A percentile compares a stretch with the other conserved stretches of the same genome.
phyloP scores from a whole-genome alignment of 1,140 invertebrate genomes.

The Drosophila virilis region DNA sequence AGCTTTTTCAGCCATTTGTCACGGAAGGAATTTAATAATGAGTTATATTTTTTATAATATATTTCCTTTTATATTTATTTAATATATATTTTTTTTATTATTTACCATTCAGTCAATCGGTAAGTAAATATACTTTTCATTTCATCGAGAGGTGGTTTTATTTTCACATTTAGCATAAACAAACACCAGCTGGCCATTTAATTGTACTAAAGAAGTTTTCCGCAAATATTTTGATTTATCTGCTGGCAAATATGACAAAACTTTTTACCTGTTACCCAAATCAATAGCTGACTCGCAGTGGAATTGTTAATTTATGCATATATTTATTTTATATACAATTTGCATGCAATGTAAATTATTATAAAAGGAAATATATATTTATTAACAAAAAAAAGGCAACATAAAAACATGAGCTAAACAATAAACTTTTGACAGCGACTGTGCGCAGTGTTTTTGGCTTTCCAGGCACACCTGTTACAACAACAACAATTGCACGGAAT shows the following conservation, averaged over 20 bases:
- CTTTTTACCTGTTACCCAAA: constrained; percentile 47
- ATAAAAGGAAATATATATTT: constrained; percentile 36
- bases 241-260: constrained; percentile 32
- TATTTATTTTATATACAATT: constrained; percentile 11
- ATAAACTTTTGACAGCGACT: constrained; percentile 69
- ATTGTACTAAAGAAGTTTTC: constrained; percentile 20
- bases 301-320: constrained; percentile 39
- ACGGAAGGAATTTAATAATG: no score
- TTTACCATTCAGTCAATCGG: not conserved
- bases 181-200: constrained; percentile 26
- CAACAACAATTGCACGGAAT: constrained; percentile 20
- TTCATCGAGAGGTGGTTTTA: not conserved
- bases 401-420: constrained; percentile 53
- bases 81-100: not conserved
- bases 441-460: constrained; percentile 52
- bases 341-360: constrained; percentile 51
- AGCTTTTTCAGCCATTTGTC: no score
- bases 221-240: constrained; percentile 36
- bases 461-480: constrained; percentile 58
- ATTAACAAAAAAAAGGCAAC: constrained; percentile 21
- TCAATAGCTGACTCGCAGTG: constrained; percentile 49
- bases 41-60: not conserved
- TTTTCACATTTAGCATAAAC: constrained; percentile 12
- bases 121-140: not conserved
- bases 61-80: not conserved